phyloP scores from a whole-genome alignment of 1,140 invertebrate species.

The Drosophila kurseongensis region DNA sequence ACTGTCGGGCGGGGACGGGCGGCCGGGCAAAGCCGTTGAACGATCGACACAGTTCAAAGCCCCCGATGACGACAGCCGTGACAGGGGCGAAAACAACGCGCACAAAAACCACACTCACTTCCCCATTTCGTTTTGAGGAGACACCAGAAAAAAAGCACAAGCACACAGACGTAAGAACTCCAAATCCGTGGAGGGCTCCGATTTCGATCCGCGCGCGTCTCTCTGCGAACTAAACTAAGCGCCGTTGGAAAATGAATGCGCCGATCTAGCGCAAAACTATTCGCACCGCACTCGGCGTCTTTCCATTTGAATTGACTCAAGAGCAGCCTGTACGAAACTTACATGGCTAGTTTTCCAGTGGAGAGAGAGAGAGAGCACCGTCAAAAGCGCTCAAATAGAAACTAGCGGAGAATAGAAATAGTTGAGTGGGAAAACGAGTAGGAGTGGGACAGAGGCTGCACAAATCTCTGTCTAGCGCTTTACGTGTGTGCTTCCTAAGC shows the following conservation, averaged over 20 bases:
- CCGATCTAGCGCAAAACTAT: conserved; percentile 63
- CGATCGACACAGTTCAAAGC: conserved; percentile 60
- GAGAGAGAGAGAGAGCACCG: conserved; percentile 27
- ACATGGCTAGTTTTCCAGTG: conserved; percentile 66
- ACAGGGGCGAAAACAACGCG: conserved; percentile 16
- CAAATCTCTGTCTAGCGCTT: conserved; percentile 4
- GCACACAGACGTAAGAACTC: conserved; percentile 1
- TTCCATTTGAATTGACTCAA: conserved; percentile 45
- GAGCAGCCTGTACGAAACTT: conserved; percentile 46
- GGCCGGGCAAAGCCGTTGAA: conserved; percentile 29
- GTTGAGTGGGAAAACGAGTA: conserved; percentile 41
- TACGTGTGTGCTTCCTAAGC: conserved; percentile 1
- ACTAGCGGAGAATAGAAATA: conserved; percentile 31
- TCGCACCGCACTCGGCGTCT: conserved; percentile 17
- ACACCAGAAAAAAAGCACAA: not conserved
- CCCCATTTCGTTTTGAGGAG: conserved; percentile 31
- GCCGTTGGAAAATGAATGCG: conserved; percentile 52
- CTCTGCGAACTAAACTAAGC: conserved; percentile 53
- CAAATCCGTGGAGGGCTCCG: not conserved
- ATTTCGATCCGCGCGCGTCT: conserved; percentile 36
- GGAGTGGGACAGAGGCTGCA: not conserved
- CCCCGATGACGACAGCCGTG: conserved; percentile 26
- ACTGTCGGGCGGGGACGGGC: not conserved
- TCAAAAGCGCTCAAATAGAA: conserved; percentile 64
- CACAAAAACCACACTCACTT: conserved; percentile 37